A percentile compares a stretch with the other conserved stretches of the same genome.
These are phyloP conservation scores for Prionailurus viverrinus DNA, from an alignment of 2,113 vertebrate genomes.

Conservation along the genomic window DNA sequence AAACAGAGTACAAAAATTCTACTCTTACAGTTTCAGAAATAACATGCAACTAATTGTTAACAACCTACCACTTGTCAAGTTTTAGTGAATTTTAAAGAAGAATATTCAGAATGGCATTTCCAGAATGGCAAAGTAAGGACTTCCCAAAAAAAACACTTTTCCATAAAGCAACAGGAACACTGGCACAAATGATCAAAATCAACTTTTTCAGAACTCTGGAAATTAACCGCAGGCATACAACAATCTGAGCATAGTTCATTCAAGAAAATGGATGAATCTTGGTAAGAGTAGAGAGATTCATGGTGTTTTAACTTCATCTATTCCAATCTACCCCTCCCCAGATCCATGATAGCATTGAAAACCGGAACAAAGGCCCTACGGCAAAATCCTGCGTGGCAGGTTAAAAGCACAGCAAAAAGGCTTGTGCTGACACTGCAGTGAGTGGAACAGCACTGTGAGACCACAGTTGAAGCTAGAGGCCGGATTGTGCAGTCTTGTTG, in stretches of 20 bases:
- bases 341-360: neutral
- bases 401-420: neutral
- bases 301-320: neutral
- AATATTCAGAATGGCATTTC: constrained; percentile 13
- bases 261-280: neutral
- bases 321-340: neutral
- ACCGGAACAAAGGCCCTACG: neutral
- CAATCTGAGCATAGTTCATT: neutral
- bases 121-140: neutral
- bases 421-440: neutral
- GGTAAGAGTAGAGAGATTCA: neutral
- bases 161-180: neutral
- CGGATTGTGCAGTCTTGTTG: neutral
- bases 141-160: neutral
- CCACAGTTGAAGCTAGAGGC: neutral
- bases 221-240: neutral
- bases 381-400: neutral
- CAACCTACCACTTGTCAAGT: neutral
- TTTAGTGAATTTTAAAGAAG: constrained; percentile 30
- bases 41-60: neutral
- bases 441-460: neutral
- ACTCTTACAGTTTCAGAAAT: neutral
- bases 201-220: constrained; percentile 20
- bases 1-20: neutral
- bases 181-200: neutral